phyloP scores from a whole-genome alignment of 2,797 vertebrate species.

The Galagoides demidoff region DNA sequence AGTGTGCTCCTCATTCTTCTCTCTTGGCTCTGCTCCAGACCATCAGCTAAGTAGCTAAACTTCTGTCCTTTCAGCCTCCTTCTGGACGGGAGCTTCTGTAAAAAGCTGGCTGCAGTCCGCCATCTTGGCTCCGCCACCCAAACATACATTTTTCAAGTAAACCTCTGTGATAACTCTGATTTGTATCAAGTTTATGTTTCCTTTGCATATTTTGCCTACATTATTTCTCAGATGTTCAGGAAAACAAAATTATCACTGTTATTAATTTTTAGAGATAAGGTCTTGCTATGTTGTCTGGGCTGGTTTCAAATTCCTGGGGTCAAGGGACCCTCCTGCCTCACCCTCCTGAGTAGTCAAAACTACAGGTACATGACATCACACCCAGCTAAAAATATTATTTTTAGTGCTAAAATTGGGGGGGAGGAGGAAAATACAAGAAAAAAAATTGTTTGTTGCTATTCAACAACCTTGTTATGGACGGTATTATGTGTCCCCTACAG shows the following conservation, averaged over 20 bases:
- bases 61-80: too few relatives aligned
- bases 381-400: not conserved
- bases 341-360: not conserved
- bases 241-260: not conserved
- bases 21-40: too few relatives aligned
- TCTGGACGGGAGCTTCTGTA: too few relatives aligned
- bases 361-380: not conserved
- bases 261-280: not conserved
- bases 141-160: conserved; percentile 25
- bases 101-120: too few relatives aligned
- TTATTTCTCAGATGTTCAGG: conserved; percentile 16
- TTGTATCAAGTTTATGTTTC: not conserved
- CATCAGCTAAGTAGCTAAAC: too few relatives aligned
- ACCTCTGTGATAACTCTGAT: not conserved
- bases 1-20: too few relatives aligned
- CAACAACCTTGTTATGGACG: not conserved
- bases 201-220: not conserved
- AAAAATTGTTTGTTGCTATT: not conserved
- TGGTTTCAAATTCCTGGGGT: not conserved
- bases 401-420: conserved; percentile 46
- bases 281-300: not conserved
- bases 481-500: not conserved
- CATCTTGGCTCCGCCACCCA: too few relatives aligned
- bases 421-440: not conserved
- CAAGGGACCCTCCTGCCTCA: not conserved